Conservation (phyloP, 2,113 vertebrate genomes). For the Excalfactoria chinensis region DNA sequence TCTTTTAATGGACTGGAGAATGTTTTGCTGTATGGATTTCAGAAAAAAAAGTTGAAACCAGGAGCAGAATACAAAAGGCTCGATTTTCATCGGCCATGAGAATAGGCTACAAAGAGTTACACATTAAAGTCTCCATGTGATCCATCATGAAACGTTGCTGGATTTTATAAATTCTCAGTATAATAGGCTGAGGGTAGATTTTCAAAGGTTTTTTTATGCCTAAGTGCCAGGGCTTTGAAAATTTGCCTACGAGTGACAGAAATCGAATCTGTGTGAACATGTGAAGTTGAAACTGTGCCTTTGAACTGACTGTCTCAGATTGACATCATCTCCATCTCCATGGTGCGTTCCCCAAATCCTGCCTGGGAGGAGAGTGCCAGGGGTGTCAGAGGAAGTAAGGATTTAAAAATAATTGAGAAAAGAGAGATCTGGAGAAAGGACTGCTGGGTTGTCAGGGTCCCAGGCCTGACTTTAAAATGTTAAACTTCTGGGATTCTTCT, state of each 20-base stretch:
- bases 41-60: not conserved
- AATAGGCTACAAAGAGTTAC: constrained; percentile 35
- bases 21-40: not conserved
- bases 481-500: not conserved
- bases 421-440: not conserved
- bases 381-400: not conserved
- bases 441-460: not conserved
- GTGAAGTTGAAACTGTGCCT: not conserved
- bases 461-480: not conserved
- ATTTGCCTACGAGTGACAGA: constrained; percentile 21
- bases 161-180: constrained; percentile 20
- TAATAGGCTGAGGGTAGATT: constrained; percentile 21
- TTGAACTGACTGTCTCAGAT: not conserved
- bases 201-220: constrained; percentile 26
- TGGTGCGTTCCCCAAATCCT: accelerated
- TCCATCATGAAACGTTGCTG: constrained; percentile 16
- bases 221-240: constrained; percentile 42
- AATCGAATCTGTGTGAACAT: not conserved
- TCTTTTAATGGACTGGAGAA: not conserved
- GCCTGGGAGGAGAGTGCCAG: not conserved
- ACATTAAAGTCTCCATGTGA: constrained; percentile 33
- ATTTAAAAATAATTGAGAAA: not conserved
- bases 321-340: not conserved
- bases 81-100: constrained; percentile 6
- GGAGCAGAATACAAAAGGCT: not conserved